A percentile compares a stretch with the other conserved stretches of the same genome.
These are phyloP conservation scores for Goniozus legneri DNA, from an alignment of 1,140 invertebrate genomes.

Conservation along the genomic window DNA sequence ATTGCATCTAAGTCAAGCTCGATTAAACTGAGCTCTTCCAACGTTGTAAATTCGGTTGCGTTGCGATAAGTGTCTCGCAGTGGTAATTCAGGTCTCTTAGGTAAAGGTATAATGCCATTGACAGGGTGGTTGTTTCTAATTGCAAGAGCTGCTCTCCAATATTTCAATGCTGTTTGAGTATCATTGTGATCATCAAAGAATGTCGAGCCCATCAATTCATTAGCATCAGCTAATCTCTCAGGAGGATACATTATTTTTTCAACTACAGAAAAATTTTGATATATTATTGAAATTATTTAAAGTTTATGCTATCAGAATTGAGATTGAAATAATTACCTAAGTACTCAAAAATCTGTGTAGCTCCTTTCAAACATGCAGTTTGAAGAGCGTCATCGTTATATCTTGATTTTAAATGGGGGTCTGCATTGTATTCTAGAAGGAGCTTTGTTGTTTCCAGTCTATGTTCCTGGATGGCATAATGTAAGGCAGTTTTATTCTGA, in stretches of 20 bases:
- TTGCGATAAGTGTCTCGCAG: slow-evolving; percentile 62
- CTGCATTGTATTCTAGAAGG: slow-evolving; percentile 74
- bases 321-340: slow-evolving; percentile 54
- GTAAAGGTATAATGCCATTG: slow-evolving; percentile 38
- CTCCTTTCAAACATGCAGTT: slow-evolving; percentile 85
- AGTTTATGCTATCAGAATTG: not conserved
- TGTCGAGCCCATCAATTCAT: slow-evolving; percentile 81
- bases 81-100: slow-evolving; percentile 58
- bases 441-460: slow-evolving; percentile 81
- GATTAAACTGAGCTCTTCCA: slow-evolving; percentile 69
- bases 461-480: slow-evolving; percentile 91
- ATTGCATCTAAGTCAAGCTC: slow-evolving; percentile 75
- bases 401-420: slow-evolving; percentile 71
- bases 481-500: slow-evolving; percentile 87
- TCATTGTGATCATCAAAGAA: slow-evolving; percentile 82
- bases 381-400: slow-evolving; percentile 88
- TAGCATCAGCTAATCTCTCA: slow-evolving; percentile 74
- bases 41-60: slow-evolving; percentile 68
- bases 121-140: slow-evolving; percentile 51
- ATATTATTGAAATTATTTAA: not conserved
- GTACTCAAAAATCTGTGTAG: slow-evolving; percentile 76
- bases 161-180: slow-evolving; percentile 59
- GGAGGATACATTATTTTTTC: slow-evolving; percentile 57
- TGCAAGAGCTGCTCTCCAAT: slow-evolving; percentile 66
- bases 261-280: slow-evolving; percentile 27